Evolutionary conservation across 2,113 vertebrate genomes (phyloP), one percentile per base, ranked within the genome.

Genomic region (Propithecus coquereli): DNA sequence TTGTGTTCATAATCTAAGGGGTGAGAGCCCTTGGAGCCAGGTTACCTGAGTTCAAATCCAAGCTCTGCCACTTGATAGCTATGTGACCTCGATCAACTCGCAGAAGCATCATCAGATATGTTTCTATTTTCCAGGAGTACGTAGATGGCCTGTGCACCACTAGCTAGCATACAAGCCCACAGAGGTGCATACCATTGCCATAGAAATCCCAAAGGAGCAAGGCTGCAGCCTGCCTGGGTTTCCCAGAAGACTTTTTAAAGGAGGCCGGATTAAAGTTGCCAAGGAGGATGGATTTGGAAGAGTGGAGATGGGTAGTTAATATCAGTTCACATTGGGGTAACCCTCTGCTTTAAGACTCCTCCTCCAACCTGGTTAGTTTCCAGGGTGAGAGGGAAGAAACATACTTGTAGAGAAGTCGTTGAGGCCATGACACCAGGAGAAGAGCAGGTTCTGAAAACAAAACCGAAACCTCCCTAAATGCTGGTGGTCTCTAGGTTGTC

Each of bases 71-170:
- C 34, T 77, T 43, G 27, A 90, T 2, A 81, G 52, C 45, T 87
- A 5, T 90, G 70, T 94, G 90, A 70, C 37, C 40, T 83, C 32
- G 14, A 80, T 61, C 34, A 87, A 80, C 63, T 80, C 16, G 68
- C 16, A 54, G 32, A 73, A 66, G 1, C 30, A 3, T 20, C 30
- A 32, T 34, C 43, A 70, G 63, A 45, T 5, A 10, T 30, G 10
- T 14, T 23, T 9, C 18, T 47, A 3, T 45, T 14, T 79, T 37
- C 40, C 30, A 81, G 32, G 40, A 45, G 32, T 8, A 34, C 5
- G 45, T n/a, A 57, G 59, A 61, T 1, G 65, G 32, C 8, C 13
- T 0, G 0, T 12, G 2, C 14, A 18, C 27, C 17, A 30, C 2
- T 13, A 71, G 52, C 11, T 45, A 17, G 83, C n/a, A 54, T 22